Base-by-base conservation (phyloP, 2,888 invertebrate species). In the Nemurella pictetii region DNA sequence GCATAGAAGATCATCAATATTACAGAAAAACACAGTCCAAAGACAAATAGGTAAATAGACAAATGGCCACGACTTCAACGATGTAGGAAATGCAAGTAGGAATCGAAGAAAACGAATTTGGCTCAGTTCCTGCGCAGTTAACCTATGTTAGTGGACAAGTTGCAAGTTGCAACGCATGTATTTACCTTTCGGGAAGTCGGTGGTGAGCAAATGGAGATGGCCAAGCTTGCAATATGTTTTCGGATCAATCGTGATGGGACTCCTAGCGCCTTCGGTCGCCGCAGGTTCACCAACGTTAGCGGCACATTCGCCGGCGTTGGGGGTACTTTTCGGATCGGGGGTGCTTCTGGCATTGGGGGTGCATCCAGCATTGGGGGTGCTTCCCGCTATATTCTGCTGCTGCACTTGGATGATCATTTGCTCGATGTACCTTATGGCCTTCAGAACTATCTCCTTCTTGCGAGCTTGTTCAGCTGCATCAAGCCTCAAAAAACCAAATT, bases 191-290 rank as follows among this genome's bases (percentile, higher is more conserved):
- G 95, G 93, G 92, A 96, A 98, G 89, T 99, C 97, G 90, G 97
- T 97, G 26, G 98, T 92, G 0, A 99, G 92, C 36, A 99, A 93
- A 91, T 98, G 97, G 89, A 99, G 96, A 91, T 99, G 99, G 0
- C 99, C 99, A 84, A 99, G 92, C 91, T 98, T 97, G 89, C 98
- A 97, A 91, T 96, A 98, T 0, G 98, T 96, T 90, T 96, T 95
- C 0, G 97, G 96, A 90, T 97, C 96, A 87, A 97, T 95, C 88
- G 94, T 94, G 87, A 95, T 95, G 2, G 55, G 55, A 2, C 20
- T 20, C 55, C 20, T 55, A 86, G 94, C 93, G 90, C 95, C 87
- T 20, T 55, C 85, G n/a, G 85, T 35, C 0, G 27, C 29, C 4
- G 32, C 25, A 25, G 55, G n/a, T 25, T 85, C 80, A 9, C 35